Conservation (phyloP, 2,113 vertebrate genomes). For the Gadus macrocephalus region DNA sequence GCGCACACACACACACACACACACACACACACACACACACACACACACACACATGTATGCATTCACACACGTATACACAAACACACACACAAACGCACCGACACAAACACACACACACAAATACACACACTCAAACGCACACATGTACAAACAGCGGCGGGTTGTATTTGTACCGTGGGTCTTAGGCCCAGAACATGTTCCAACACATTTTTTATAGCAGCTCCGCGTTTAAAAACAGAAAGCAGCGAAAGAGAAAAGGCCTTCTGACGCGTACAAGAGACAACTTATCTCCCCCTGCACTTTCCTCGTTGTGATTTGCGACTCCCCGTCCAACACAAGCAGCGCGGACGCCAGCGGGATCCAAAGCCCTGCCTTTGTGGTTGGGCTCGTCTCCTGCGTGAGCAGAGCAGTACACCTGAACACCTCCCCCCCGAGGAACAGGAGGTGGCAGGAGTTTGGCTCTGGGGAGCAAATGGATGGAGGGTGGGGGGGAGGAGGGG, state of each 20-base stretch:
- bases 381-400: slow-evolving; percentile 20
- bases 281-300: slow-evolving; percentile 57
- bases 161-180: neutral
- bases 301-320: slow-evolving; percentile 57
- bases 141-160: no score
- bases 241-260: slow-evolving; percentile 14
- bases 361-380: slow-evolving; percentile 18
- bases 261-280: slow-evolving; percentile 47
- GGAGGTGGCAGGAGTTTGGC: slow-evolving; percentile 48
- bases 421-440: slow-evolving; percentile 4
- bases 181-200: slow-evolving; percentile 11
- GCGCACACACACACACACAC: slow-evolving; percentile 30
- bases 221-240: slow-evolving; percentile 31
- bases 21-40: neutral
- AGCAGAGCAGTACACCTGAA: slow-evolving; percentile 44
- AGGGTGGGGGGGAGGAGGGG: neutral
- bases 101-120: slow-evolving; percentile 1
- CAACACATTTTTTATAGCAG: slow-evolving; percentile 48
- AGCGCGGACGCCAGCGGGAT: slow-evolving; percentile 56
- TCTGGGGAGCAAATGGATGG: neutral
- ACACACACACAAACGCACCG: slow-evolving; percentile 4
- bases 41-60: neutral
- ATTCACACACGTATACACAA: slow-evolving; percentile 26
- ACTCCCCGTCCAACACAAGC: slow-evolving; percentile 70
- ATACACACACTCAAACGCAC: slow-evolving; percentile 24